A percentile compares a stretch with the other conserved stretches of the same genome.
These are phyloP conservation scores for Cyprinodon diabolis DNA, from an alignment of 2,797 vertebrate species.

Conservation along the genomic window DNA sequence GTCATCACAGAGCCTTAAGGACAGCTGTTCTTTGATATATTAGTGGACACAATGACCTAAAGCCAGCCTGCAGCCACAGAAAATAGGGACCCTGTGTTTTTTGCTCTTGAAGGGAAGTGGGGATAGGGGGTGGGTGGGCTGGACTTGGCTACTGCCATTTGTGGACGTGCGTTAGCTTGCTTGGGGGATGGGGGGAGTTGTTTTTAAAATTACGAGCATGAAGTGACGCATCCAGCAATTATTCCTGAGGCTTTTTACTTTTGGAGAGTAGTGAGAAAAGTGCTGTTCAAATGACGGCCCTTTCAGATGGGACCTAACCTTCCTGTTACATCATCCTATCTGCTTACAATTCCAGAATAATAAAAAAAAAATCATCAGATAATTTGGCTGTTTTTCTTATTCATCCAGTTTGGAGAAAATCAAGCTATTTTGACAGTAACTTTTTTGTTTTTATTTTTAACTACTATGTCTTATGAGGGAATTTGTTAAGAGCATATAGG, in stretches of 20 bases:
- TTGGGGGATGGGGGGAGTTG: slow-evolving; percentile 70
- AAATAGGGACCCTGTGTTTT: slow-evolving; percentile 84
- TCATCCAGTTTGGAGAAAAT: slow-evolving; percentile 40
- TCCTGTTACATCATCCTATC: slow-evolving; percentile 52
- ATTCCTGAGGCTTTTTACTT: slow-evolving; percentile 66
- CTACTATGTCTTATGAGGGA: slow-evolving; percentile 4
- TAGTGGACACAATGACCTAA: slow-evolving; percentile 85
- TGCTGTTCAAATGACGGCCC: slow-evolving; percentile 38
- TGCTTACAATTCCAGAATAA: slow-evolving; percentile 68
- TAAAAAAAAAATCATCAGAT: slow-evolving; percentile 64
- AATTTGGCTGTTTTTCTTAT: slow-evolving; percentile 41
- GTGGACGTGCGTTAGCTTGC: slow-evolving; percentile 77
- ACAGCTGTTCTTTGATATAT: slow-evolving; percentile 98
- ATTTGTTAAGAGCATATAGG: slow-evolving; percentile 7
- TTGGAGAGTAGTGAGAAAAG: slow-evolving; percentile 55
- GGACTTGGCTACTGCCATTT: slow-evolving; percentile 74
- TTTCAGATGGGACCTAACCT: slow-evolving; percentile 43
- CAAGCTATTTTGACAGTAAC: slow-evolving; percentile 43
- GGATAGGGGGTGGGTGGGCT: slow-evolving; percentile 44
- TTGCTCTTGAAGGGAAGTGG: slow-evolving; percentile 52
- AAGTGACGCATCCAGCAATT: slow-evolving; percentile 77
- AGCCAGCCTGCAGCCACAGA: slow-evolving; percentile 84
- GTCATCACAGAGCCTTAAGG: slow-evolving; percentile 82
- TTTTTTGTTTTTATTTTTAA: slow-evolving; percentile 2
- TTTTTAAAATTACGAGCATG: slow-evolving; percentile 84